These are phyloP conservation scores for Erythrocebus patas DNA, from an alignment of 2,113 vertebrate genomes.

Conservation along the genomic window DNA sequence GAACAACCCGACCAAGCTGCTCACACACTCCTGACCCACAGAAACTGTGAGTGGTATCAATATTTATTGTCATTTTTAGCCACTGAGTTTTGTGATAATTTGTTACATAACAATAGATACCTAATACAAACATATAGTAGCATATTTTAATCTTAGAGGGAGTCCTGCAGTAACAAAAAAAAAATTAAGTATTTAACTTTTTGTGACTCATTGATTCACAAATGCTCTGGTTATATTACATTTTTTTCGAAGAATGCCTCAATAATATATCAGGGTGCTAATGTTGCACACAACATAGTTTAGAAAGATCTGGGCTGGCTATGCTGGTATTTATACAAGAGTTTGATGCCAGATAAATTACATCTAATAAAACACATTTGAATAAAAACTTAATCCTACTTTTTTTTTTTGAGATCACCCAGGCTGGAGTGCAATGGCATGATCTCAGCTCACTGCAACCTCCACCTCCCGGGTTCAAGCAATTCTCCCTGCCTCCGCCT, in stretches of 20 bases:
- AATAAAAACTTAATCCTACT: background rate
- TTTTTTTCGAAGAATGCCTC: background rate
- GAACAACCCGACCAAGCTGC: too few relatives aligned
- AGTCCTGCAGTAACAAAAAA: background rate
- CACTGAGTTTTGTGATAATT: background rate
- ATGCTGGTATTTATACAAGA: background rate
- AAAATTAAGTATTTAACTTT: background rate
- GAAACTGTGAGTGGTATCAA: background rate
- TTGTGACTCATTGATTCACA: background rate
- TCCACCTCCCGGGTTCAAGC: too few relatives aligned
- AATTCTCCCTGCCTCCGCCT: too few relatives aligned
- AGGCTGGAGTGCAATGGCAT: too few relatives aligned
- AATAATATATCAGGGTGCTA: background rate
- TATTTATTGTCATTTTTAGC: background rate
- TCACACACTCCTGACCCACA: background rate
- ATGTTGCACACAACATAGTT: background rate
- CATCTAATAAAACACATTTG: background rate
- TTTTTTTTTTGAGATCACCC: too few relatives aligned
- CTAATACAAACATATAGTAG: background rate
- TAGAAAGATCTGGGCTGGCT: background rate
- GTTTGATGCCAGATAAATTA: background rate
- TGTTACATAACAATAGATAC: background rate
- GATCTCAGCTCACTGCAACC: too few relatives aligned
- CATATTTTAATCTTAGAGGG: background rate
- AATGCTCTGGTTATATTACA: background rate